phyloP scores from a whole-genome alignment of 1,140 invertebrate genomes.

The Conus ventricosus region DNA sequence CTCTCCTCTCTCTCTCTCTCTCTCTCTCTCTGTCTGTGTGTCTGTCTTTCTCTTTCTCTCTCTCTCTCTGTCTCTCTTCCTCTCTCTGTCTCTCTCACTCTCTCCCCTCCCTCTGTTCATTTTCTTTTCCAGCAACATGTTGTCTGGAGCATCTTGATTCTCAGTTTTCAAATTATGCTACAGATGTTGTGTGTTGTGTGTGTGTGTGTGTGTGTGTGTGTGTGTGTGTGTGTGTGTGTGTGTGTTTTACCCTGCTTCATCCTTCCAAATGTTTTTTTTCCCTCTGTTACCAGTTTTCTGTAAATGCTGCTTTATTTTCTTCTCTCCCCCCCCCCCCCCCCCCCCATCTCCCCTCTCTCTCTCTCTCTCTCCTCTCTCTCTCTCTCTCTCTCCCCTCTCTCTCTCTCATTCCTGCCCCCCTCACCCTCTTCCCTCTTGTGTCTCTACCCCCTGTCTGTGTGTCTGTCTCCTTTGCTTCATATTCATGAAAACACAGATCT shows the following conservation, averaged over 20 bases:
- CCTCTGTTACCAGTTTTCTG: too few species aligned
- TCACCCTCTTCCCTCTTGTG: too few species aligned
- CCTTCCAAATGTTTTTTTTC: too few species aligned
- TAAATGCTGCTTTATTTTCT: neutral
- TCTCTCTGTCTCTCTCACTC: neutral
- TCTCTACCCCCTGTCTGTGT: neutral
- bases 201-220: too few species aligned
- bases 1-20: constrained; percentile 3
- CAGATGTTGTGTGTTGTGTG: too few species aligned
- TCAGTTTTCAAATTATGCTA: too few species aligned
- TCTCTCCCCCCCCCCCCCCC: neutral
- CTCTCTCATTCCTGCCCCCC: too few species aligned
- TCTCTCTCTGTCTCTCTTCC: neutral
- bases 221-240: too few species aligned
- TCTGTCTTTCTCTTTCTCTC: neutral
- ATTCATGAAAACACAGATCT: too few species aligned
- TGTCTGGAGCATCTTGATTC: too few species aligned
- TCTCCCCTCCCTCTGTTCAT: neutral
- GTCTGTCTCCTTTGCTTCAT: neutral
- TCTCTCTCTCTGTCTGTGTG: neutral
- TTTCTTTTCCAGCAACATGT: too few species aligned
- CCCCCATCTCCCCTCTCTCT: neutral
- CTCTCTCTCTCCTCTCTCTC: neutral
- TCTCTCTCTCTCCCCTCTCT: neutral
- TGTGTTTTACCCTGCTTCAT: too few species aligned